Evolutionary conservation across 2,888 invertebrate genomes (phyloP).

Genomic region (Pyrgus malvae): DNA sequence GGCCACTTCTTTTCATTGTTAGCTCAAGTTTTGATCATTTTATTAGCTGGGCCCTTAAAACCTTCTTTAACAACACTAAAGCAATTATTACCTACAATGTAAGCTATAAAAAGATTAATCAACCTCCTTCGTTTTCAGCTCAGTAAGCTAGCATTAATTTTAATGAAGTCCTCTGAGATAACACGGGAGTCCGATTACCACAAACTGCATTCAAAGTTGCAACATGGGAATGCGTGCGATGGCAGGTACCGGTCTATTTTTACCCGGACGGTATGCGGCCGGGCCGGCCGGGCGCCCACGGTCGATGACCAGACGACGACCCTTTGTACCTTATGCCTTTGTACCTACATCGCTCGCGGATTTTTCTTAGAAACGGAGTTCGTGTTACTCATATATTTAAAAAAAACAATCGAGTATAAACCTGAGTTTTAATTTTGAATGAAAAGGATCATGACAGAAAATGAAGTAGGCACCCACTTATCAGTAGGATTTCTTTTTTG

Average conservation of each 20-base stretch:
- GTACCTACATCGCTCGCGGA: conserved; percentile 21
- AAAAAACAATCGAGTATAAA: too few species aligned
- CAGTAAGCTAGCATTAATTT: background rate
- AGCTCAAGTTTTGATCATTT: too few species aligned
- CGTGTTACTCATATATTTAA: too few species aligned
- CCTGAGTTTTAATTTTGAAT: too few species aligned
- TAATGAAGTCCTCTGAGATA: background rate
- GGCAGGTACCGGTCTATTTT: conserved; percentile 41
- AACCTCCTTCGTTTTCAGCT: background rate
- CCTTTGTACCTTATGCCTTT: conserved; percentile 35
- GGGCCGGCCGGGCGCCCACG: conserved; percentile 54
- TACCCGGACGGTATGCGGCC: conserved; percentile 50
- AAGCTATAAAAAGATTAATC: too few species aligned
- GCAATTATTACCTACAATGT: too few species aligned
- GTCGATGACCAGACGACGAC: conserved; percentile 48
- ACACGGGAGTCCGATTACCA: conserved; percentile 18
- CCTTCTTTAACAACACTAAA: too few species aligned
- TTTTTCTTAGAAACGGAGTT: conserved; percentile 14
- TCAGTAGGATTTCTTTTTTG: too few species aligned
- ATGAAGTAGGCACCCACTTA: too few species aligned
- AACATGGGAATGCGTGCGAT: conserved; percentile 18
- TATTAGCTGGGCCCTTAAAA: too few species aligned
- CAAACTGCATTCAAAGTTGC: conserved; percentile 24
- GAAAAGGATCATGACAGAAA: background rate
- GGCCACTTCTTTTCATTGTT: too few species aligned